Evolutionary conservation across 1,140 invertebrate species (phyloP), one percentile per base, ranked within the genome.

Genomic region (Leptonema lineaticorne): DNA sequence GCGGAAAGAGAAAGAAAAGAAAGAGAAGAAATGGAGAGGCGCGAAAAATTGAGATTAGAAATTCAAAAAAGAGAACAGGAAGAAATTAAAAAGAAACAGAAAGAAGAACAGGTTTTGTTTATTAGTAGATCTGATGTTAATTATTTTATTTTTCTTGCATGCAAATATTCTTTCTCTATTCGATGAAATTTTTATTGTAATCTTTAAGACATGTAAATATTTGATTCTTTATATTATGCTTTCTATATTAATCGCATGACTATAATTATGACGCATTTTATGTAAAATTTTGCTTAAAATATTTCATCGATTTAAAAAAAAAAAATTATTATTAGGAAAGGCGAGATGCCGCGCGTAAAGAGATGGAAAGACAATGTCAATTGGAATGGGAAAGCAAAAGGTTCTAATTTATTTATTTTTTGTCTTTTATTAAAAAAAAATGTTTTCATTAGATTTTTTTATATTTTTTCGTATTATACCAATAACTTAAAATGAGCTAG

Each of bases 361-460:
- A 98, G 82, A 90, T 97, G 87, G 96, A 98, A 77, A 85, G 95
- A 68, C 96, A 98, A 75, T 86, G 96, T 46, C 93, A 97, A 75
- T 83, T 95, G 68, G 96, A 98, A 82, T 97, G 96, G 95, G 97
- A 99, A 80, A 93, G 91, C 76, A 93, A 97, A 76, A 88, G 95
- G 76, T 74, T 29, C 20, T 26, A 37, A 20, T 37, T 22, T 37
- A 9, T 37, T 37, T 5, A 45, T 45, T 33, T n/a, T n/a, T 16
- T 41, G 18, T 29, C 16, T 58, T 29, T 1, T 58, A 30, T 1
- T 18, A 24, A 20, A 53, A 3, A 53, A 37, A 7, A 20, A 8
- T 57, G 26, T 41, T 41, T 41, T 33, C 30, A 33, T 11, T 16
- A 11, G 2, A 53, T 5, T 62, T 41, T 8, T 62, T 41, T 37